Conservation (phyloP, 1,140 invertebrate genomes). For the Agrypnia vestita region DNA sequence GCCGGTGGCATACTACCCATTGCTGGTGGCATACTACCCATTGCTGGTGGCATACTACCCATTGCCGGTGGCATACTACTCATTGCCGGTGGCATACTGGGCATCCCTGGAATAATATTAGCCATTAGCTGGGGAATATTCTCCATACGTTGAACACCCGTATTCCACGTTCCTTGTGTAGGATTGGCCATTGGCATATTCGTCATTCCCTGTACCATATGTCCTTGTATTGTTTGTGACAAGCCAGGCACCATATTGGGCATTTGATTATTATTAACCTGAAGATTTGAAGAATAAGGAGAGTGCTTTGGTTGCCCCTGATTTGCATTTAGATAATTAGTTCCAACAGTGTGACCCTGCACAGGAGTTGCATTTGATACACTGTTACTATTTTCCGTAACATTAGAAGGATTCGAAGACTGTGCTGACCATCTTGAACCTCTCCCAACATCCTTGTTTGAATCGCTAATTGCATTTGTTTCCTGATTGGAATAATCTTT, state of each 20-base stretch:
- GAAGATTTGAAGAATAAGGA: neutral
- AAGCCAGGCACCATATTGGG: neutral
- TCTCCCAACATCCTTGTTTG: neutral
- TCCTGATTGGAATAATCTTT: constrained; percentile 2
- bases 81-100: neutral
- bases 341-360: too few species aligned
- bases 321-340: neutral
- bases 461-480: neutral
- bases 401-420: neutral
- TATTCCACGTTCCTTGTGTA: too few species aligned
- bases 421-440: neutral
- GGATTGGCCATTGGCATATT: neutral
- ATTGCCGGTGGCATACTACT: neutral
- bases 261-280: neutral
- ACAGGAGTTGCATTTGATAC: neutral
- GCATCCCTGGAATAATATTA: neutral
- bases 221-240: neutral
- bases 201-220: neutral
- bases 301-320: constrained; percentile 1
- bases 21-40: neutral
- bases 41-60: neutral
- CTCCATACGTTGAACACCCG: neutral
- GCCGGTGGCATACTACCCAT: neutral
- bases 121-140: neutral
- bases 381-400: neutral